Conservation (phyloP, 1,140 invertebrate genomes). For the Zaprionus africanus region DNA sequence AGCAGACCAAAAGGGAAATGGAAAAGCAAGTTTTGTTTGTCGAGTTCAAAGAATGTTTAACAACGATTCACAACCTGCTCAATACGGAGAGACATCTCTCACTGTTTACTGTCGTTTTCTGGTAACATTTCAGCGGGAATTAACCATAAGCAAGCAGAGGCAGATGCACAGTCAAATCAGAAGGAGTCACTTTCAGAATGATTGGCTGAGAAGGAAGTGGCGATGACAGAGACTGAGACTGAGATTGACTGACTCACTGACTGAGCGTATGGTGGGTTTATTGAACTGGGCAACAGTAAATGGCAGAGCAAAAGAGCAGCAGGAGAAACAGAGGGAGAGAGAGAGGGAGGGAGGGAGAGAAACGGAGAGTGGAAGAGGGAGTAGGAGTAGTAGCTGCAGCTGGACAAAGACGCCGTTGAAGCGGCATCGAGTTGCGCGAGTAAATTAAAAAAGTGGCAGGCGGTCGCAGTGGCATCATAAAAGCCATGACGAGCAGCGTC, state of each 20-base stretch:
- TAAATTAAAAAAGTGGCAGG: constrained; percentile 79
- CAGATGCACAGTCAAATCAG: constrained; percentile 56
- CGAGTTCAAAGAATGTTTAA: constrained; percentile 10
- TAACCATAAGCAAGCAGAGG: constrained; percentile 12
- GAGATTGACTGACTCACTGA: constrained; percentile 21
- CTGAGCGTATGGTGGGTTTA: constrained; percentile 64
- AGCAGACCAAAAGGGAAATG: neutral
- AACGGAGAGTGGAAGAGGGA: neutral
- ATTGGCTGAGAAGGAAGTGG: constrained; percentile 7
- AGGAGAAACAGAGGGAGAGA: neutral
- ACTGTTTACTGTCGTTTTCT: constrained; percentile 15
- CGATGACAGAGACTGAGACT: constrained; percentile 15
- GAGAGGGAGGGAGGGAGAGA: neutral
- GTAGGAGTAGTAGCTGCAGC: neutral
- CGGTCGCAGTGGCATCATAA: constrained; percentile 64
- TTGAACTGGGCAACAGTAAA: constrained; percentile 57
- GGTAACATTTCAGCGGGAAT: constrained; percentile 6
- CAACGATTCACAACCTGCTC: neutral
- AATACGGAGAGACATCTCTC: no score
- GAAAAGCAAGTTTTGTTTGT: constrained; percentile 14
- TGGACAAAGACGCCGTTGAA: constrained; percentile 41
- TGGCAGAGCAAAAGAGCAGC: neutral
- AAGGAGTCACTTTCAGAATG: constrained; percentile 76
- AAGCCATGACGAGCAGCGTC: constrained; percentile 46
- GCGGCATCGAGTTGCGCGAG: constrained; percentile 44